Percentiles rank a stretch among this genome's conserved stretches.
These are phyloP conservation scores for Nysson spinosus DNA, from an alignment of 2,888 invertebrate species.

Conservation along the genomic window DNA sequence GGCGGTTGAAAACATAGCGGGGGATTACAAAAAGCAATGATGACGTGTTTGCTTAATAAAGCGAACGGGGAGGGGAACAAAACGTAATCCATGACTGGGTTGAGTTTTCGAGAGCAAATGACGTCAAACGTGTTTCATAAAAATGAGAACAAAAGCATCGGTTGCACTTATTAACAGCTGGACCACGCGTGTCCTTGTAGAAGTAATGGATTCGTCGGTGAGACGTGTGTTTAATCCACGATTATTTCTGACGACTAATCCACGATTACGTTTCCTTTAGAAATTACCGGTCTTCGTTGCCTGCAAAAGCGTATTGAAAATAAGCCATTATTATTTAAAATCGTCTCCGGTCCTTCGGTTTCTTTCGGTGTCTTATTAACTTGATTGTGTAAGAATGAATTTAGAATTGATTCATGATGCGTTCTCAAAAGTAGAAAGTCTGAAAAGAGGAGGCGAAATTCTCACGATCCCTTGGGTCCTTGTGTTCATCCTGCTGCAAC, in stretches of 20 bases:
- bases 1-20: slow-evolving; percentile 29
- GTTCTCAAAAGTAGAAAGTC: slow-evolving; percentile 13
- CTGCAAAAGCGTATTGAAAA: too few relatives aligned
- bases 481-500: slow-evolving; percentile 18
- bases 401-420: too few relatives aligned
- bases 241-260: slow-evolving; percentile 31
- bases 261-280: slow-evolving; percentile 9
- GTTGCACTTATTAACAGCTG: slow-evolving; percentile 57
- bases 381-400: too few relatives aligned
- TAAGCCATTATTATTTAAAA: too few relatives aligned
- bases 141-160: slow-evolving; percentile 48
- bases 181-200: slow-evolving; percentile 47
- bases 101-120: too few relatives aligned
- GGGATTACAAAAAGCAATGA: slow-evolving; percentile 48
- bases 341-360: too few relatives aligned
- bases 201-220: slow-evolving; percentile 36
- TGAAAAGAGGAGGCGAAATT: slow-evolving; percentile 28
- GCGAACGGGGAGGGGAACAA: slow-evolving; percentile 43
- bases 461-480: slow-evolving; percentile 40
- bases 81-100: slow-evolving; percentile 38
- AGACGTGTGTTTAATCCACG: slow-evolving; percentile 49
- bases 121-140: slow-evolving; percentile 47
- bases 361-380: too few relatives aligned
- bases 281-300: slow-evolving; percentile 9
- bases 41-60: slow-evolving; percentile 47